Evolutionary conservation across 2,888 invertebrate species (phyloP).

Genomic region (Pterobdella sp.): DNA sequence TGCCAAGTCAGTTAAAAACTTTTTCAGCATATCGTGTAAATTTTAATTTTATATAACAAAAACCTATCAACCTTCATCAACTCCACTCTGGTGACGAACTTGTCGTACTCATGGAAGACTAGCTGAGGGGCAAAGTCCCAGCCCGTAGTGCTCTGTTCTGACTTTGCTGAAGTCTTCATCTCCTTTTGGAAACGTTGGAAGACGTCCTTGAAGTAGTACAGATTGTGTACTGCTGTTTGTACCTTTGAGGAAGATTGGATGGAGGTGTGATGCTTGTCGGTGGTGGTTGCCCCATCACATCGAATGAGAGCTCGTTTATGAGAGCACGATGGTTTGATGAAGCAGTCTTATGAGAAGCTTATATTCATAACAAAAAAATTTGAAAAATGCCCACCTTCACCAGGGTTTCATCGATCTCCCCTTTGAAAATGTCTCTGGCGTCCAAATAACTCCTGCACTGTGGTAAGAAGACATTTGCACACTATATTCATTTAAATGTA

Average conservation of each 20-base stretch:
- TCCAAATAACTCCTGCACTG: slow-evolving; percentile 80
- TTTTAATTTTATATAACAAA: too few species aligned
- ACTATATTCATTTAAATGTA: too few species aligned
- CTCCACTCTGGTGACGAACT: slow-evolving; percentile 47
- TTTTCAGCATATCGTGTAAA: too few species aligned
- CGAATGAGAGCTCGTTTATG: not conserved
- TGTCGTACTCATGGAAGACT: slow-evolving; percentile 50
- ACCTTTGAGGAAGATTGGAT: slow-evolving; percentile 46
- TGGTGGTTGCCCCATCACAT: too few species aligned
- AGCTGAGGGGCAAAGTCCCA: slow-evolving; percentile 51
- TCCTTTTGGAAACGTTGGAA: slow-evolving; percentile 49
- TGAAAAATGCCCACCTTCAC: slow-evolving; percentile 60
- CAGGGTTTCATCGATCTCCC: slow-evolving; percentile 85
- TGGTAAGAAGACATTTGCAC: too few species aligned
- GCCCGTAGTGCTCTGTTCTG: slow-evolving; percentile 43
- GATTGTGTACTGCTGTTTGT: slow-evolving; percentile 44
- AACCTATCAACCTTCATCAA: slow-evolving; percentile 47
- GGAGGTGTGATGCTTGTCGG: not conserved
- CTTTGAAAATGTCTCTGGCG: slow-evolving; percentile 83
- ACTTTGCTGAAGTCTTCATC: slow-evolving; percentile 47
- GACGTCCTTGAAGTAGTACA: slow-evolving; percentile 45
- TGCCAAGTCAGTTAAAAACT: too few species aligned
- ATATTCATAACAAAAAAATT: slow-evolving; percentile 11
- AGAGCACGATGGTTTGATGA: not conserved
- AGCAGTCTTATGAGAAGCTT: too few species aligned